Conservation (phyloP, 2,888 invertebrate species). For the Chrysomela aeneicollis region DNA sequence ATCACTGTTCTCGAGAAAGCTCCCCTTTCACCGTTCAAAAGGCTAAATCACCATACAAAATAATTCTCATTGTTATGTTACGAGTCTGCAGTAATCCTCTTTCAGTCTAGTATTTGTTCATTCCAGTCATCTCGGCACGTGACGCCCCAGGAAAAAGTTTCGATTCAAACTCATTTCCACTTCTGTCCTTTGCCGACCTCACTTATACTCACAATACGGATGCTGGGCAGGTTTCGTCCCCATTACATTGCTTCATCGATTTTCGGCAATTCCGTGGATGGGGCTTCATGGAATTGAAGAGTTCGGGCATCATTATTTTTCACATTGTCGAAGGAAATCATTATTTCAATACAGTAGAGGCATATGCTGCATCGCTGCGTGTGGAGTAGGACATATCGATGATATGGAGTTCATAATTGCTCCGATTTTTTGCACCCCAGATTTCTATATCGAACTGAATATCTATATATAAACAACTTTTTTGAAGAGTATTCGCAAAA, state of each 20-base stretch:
- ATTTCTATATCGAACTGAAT: too few relatives aligned
- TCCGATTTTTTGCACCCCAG: too few relatives aligned
- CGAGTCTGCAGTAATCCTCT: constrained; percentile 31
- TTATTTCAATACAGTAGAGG: neutral
- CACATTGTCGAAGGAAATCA: neutral
- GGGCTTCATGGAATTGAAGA: constrained; percentile 21
- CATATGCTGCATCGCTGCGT: too few relatives aligned
- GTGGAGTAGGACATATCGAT: too few relatives aligned
- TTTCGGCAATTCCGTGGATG: constrained; percentile 28
- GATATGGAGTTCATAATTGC: too few relatives aligned
- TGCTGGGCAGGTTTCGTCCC: constrained; percentile 34
- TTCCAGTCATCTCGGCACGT: constrained; percentile 32
- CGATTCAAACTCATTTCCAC: constrained; percentile 30
- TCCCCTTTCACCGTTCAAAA: neutral
- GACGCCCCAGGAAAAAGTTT: constrained; percentile 31
- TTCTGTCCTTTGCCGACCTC: constrained; percentile 28
- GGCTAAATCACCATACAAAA: constrained; percentile 22
- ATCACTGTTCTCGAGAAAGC: neutral
- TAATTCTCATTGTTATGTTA: constrained; percentile 31
- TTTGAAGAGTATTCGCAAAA: too few relatives aligned
- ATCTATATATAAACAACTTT: too few relatives aligned
- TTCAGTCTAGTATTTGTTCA: constrained; percentile 33
- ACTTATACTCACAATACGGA: constrained; percentile 31
- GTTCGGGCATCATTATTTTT: neutral
- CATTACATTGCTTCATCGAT: constrained; percentile 31